Conservation (phyloP, 2,113 vertebrate genomes). For the Caretta caretta region DNA sequence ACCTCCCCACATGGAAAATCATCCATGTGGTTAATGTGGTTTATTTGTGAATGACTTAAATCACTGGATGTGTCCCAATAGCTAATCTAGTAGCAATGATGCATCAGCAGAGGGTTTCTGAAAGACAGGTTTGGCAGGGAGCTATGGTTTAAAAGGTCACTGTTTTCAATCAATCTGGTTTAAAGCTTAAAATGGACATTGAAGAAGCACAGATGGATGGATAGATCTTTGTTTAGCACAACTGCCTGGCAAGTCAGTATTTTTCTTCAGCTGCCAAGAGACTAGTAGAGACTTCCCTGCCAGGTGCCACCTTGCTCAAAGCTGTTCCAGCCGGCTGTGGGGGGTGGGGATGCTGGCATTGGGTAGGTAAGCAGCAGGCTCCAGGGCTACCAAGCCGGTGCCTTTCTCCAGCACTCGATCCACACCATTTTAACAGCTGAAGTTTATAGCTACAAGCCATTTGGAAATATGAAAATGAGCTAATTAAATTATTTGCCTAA, state of each 20-base stretch:
- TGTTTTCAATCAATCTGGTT: background rate
- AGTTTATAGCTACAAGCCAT: background rate
- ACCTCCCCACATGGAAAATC: too few relatives aligned
- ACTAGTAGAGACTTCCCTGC: fast-evolving
- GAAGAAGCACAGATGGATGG: background rate
- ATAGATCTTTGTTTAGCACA: background rate
- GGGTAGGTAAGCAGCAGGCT: background rate
- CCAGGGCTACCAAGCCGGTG: too few relatives aligned
- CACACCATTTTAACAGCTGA: background rate
- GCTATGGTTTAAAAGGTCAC: background rate
- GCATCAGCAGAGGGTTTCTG: fast-evolving
- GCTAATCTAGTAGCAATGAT: background rate
- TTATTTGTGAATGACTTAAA: background rate
- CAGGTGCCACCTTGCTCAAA: background rate
- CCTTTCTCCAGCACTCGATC: background rate
- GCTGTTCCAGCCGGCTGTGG: background rate
- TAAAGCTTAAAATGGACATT: background rate
- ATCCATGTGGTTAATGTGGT: fast-evolving
- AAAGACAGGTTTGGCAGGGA: background rate
- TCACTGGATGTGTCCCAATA: background rate
- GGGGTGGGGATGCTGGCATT: too few relatives aligned
- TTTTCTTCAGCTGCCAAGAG: background rate
- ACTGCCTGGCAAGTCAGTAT: fast-evolving
- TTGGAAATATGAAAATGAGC: too few relatives aligned
- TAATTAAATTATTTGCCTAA: background rate